Evolutionary conservation across 2,888 invertebrate genomes (phyloP).

Genomic region (Sericinus montela): DNA sequence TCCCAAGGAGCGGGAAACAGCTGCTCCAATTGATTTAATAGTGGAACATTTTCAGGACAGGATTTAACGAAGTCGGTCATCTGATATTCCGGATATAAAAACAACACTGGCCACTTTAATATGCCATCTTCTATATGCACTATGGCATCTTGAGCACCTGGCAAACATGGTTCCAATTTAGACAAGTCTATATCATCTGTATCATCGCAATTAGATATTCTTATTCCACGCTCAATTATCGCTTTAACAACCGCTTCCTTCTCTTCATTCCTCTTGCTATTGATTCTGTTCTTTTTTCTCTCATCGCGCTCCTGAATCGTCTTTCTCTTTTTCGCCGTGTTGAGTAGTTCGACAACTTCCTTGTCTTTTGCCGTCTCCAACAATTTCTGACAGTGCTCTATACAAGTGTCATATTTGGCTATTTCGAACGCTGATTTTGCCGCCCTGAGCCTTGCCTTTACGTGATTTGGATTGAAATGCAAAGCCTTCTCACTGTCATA

Average conservation of each 20-base stretch:
- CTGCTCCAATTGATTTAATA: conserved; percentile 64
- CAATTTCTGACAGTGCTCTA: conserved; percentile 85
- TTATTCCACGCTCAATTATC: conserved; percentile 67
- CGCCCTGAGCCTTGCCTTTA: conserved; percentile 87
- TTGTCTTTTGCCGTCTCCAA: conserved; percentile 77
- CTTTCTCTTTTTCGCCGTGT: conserved; percentile 68
- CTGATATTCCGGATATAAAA: conserved; percentile 93
- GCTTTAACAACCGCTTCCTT: conserved; percentile 58
- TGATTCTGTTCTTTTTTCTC: conserved; percentile 69
- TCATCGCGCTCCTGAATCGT: conserved; percentile 73
- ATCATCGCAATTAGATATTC: conserved; percentile 74
- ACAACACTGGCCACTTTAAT: conserved; percentile 92
- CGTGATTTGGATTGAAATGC: conserved; percentile 85
- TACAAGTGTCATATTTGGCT: conserved; percentile 83
- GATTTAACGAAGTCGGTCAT: conserved; percentile 92
- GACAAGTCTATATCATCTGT: conserved; percentile 69
- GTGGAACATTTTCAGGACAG: conserved; percentile 86
- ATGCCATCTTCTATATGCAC: conserved; percentile 81
- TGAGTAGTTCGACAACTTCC: conserved; percentile 53
- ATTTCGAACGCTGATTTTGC: conserved; percentile 85
- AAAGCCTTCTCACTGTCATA: conserved; percentile 90
- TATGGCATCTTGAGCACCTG: conserved; percentile 81
- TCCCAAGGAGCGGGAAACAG: conserved; percentile 89
- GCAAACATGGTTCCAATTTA: conserved; percentile 81
- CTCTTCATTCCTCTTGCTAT: conserved; percentile 60